phyloP scores from a whole-genome alignment of 2,888 invertebrate genomes.

The Itoplectis maculator region DNA sequence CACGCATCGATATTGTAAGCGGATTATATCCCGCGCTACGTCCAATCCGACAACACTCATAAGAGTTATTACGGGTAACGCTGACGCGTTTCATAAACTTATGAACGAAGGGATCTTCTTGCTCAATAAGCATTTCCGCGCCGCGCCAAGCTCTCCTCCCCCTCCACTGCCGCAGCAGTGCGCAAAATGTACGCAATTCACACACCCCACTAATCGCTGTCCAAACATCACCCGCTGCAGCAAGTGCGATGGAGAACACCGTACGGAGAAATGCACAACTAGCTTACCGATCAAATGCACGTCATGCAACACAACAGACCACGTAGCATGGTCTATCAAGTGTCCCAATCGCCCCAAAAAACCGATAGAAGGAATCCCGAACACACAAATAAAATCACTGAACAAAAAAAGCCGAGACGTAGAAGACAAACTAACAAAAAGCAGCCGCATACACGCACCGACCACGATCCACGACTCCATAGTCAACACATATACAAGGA shows the following conservation, averaged over 20 bases:
- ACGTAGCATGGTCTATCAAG: constrained; percentile 24
- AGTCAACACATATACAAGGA: constrained; percentile 6
- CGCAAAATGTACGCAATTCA: not conserved
- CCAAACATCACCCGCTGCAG: constrained; percentile 16
- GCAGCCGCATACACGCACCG: constrained; percentile 19
- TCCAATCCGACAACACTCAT: constrained; percentile 35
- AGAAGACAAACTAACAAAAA: too few relatives aligned
- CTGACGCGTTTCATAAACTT: constrained; percentile 33
- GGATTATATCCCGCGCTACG: constrained; percentile 17
- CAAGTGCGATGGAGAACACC: constrained; percentile 12
- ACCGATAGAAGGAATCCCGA: constrained; percentile 25
- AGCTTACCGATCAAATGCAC: constrained; percentile 10
- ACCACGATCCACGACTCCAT: constrained; percentile 28
- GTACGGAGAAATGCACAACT: constrained; percentile 9
- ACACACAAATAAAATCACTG: constrained; percentile 4
- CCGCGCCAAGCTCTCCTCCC: constrained; percentile 36
- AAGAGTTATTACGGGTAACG: not conserved
- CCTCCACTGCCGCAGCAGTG: constrained; percentile 12
- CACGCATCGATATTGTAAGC: constrained; percentile 8
- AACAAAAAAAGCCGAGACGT: constrained; percentile 5
- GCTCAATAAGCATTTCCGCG: constrained; percentile 24
- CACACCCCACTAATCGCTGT: too few relatives aligned
- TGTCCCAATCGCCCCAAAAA: constrained; percentile 18
- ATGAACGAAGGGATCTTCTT: constrained; percentile 39
- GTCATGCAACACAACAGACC: constrained; percentile 29